Evolutionary conservation across 2,888 invertebrate genomes (phyloP), one percentile per base, ranked within the genome.

Genomic region (Metallyticus violacea): DNA sequence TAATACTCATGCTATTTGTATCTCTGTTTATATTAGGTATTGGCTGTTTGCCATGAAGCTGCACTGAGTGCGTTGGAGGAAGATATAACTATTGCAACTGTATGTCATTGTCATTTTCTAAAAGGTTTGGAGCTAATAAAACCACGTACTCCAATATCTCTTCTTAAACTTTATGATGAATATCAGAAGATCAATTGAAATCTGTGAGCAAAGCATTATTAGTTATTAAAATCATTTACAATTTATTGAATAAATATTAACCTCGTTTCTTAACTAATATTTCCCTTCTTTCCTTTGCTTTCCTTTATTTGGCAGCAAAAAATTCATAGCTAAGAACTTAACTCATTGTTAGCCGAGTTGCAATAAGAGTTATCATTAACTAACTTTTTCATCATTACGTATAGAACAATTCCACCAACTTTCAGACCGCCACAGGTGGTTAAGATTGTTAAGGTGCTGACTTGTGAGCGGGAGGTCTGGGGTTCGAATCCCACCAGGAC

Each of bases 11-110:
- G n/a, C n/a, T 29, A 29, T 29, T 6, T 29, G 29, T 29, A 29
- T 29, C 40, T 62, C 22, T 62, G 40, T 62, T 15, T 62, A 62
- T 62, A 1, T 62, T 90, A 93, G 93, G 91, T 94, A 6, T 91
- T 93, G 9, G 97, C 98, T 0, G 93, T 99, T 1, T 99, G 99
- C 90, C 96, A 97, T 88, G 98, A 98, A 92, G 99, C 99, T 7
- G 99, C 97, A 0, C 93, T 98, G 91, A 94, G 94, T 90, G 97
- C 98, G 1, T 91, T 99, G 81, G 96, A 97, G 90, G 96, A 96
- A 89, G 94, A 95, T 91, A 92, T 97, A 1, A 92, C 95, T 7
- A 94, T 95, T 30, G 89, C 92, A 15, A 90, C 91, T 86, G 95
- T 99, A 0, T 92, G 92, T 3, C 93, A 93, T 92, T 91, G 92